Base-by-base conservation (phyloP, 2,888 invertebrate genomes). In the Geotrupes spiniger region DNA sequence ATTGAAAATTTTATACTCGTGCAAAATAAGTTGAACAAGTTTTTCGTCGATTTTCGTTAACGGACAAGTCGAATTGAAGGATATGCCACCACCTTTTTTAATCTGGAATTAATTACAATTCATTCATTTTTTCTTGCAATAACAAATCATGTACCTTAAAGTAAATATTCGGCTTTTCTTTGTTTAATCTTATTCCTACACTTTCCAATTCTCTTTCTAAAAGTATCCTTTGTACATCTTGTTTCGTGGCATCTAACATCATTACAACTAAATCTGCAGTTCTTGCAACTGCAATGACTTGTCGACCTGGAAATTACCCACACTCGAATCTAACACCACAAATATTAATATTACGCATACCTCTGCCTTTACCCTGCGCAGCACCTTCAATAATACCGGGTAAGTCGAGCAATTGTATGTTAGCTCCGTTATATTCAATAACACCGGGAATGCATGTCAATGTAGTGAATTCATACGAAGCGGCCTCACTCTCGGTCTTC, bases 361-460 rank as follows among this genome's bases (percentile, higher is more conserved):
- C 74, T 61, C 74, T 65, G 47, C 74, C 74, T 60, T 74, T 74
- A 33, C 74, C 74, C 62, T 92, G 97, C 1, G 98, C 89, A 55
- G 99, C 99, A 49, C 99, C 99, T 79, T 99, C 99, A 71, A 99
- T 99, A 71, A 99, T 99, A 69, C 99, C 99, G 48, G 99, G 99
- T 70, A 99, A 81, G 83, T 99, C 99, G 0, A 99, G 83, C 54
- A 99, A 78, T 71, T 99, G 99, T 70, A 99, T 98, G 69, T 97
- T 96, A 27, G 99, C 99, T 36, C 98, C 99, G 69, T 96, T 91
- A 72, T 99, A 96, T 70, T 96, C 92, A 56, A 99, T 97, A 1
- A 99, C 98, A 42, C 99, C 99, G 2, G 99, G 99, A 65, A 99
- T 99, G 74, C 98, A 99, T 5, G 99, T 99, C 49, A 99, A 77